These are phyloP conservation scores for Crotalus horridus DNA, from an alignment of 2,113 vertebrate genomes.

Conservation along the genomic window DNA sequence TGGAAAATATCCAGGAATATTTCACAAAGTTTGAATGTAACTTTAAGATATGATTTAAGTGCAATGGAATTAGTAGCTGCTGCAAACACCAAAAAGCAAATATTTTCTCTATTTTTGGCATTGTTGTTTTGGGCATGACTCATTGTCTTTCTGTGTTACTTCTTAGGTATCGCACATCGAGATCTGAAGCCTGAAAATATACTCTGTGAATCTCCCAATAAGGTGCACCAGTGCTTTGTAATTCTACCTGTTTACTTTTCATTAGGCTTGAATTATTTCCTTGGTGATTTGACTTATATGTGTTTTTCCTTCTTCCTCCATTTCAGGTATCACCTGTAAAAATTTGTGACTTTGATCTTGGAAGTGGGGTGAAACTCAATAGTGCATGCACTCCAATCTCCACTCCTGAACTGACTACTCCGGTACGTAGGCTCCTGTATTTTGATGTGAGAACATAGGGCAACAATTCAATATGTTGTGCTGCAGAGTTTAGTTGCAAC, in stretches of 20 bases:
- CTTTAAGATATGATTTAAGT: not conserved
- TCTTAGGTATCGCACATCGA: slow-evolving; percentile 89
- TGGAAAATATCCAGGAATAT: not conserved
- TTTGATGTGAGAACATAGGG: not conserved
- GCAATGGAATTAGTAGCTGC: not conserved
- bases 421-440: slow-evolving; percentile 67
- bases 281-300: not conserved
- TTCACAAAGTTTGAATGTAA: not conserved
- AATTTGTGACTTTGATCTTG: slow-evolving; percentile 98
- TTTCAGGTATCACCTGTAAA: slow-evolving; percentile 90
- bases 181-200: slow-evolving; percentile 97
- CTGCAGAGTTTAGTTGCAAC: not conserved
- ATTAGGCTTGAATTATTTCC: not conserved
- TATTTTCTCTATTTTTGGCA: not conserved
- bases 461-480: not conserved
- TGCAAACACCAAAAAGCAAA: not conserved
- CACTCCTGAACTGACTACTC: slow-evolving; percentile 92
- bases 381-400: slow-evolving; percentile 92
- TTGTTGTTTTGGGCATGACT: not conserved
- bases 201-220: slow-evolving; percentile 88
- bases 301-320: not conserved
- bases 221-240: slow-evolving; percentile 65
- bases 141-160: slow-evolving; percentile 37
- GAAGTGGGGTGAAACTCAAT: slow-evolving; percentile 93
- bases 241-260: not conserved